A percentile compares a stretch with the other conserved stretches of the same genome.
phyloP scores from a whole-genome alignment of 2,888 invertebrate genomes.

The Dicyrtomina minuta region DNA sequence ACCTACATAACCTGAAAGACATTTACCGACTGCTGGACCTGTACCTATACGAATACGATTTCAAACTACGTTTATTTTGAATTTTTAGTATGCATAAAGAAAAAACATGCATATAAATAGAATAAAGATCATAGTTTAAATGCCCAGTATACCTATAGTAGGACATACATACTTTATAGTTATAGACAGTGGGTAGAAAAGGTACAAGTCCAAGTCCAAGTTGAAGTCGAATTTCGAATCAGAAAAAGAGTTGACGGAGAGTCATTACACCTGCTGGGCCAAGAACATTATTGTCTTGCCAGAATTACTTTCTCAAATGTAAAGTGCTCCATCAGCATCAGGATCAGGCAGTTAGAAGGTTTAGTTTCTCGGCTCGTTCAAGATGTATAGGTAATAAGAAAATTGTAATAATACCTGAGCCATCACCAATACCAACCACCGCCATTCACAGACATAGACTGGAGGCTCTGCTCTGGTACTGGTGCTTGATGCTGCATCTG shows the following conservation, averaged over 20 bases:
- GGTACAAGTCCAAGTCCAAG: no score
- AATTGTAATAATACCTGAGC: no score
- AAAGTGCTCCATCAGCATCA: slow-evolving; percentile 17
- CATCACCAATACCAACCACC: no score
- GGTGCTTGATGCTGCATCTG: slow-evolving; percentile 1
- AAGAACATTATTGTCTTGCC: slow-evolving; percentile 41
- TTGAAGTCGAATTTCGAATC: no score
- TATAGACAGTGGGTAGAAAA: slow-evolving; percentile 20
- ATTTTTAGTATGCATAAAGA: no score
- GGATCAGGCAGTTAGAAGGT: neutral
- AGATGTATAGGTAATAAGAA: slow-evolving; percentile 16
- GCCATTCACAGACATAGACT: no score
- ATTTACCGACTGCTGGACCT: no score
- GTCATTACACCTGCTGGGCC: slow-evolving; percentile 42
- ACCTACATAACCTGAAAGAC: no score
- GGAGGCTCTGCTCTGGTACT: neutral
- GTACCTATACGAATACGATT: no score
- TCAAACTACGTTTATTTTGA: no score
- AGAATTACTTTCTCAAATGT: slow-evolving; percentile 41
- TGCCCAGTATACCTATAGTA: neutral
- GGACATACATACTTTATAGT: neutral
- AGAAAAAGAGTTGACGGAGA: slow-evolving; percentile 5
- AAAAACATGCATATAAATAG: no score
- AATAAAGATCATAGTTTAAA: neutral
- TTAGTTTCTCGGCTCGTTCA: neutral